These are phyloP conservation scores for Chamaetylas fuelleborni DNA, from an alignment of 2,113 vertebrate species.

Conservation along the genomic window DNA sequence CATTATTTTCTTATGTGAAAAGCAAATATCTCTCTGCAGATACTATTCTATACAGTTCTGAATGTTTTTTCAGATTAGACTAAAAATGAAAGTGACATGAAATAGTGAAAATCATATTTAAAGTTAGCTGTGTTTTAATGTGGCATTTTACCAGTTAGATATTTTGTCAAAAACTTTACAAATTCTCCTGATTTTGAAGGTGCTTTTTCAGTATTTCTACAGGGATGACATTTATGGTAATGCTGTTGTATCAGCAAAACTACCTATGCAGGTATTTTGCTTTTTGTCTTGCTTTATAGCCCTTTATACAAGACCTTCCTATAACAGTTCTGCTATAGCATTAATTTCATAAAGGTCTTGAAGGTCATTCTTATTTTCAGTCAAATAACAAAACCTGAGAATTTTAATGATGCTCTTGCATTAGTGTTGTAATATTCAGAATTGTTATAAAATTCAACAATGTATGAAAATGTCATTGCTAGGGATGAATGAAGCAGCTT, in stretches of 20 bases:
- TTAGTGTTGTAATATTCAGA: constrained; percentile 44
- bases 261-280: constrained; percentile 12
- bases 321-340: not conserved
- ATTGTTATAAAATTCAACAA: constrained; percentile 62
- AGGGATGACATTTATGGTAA: constrained; percentile 17
- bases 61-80: constrained; percentile 53
- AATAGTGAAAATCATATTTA: constrained; percentile 57
- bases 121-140: constrained; percentile 63
- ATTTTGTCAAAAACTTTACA: constrained; percentile 17
- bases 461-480: constrained; percentile 33
- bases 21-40: constrained; percentile 36
- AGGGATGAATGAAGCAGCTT: constrained; percentile 32
- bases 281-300: constrained; percentile 54
- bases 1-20: constrained; percentile 14
- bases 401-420: constrained; percentile 36
- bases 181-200: constrained; percentile 48
- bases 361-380: constrained; percentile 59
- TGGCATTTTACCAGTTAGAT: constrained; percentile 62
- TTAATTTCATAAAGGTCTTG: constrained; percentile 41
- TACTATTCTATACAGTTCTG: constrained; percentile 36
- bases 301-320: constrained; percentile 47
- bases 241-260: constrained; percentile 47
- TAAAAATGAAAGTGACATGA: constrained; percentile 70
- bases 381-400: not conserved
- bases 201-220: constrained; percentile 6